A percentile compares a stretch with the other conserved stretches of the same genome.
Conservation (phyloP, 2,888 invertebrate genomes). For the Phyllotreta striolata region DNA sequence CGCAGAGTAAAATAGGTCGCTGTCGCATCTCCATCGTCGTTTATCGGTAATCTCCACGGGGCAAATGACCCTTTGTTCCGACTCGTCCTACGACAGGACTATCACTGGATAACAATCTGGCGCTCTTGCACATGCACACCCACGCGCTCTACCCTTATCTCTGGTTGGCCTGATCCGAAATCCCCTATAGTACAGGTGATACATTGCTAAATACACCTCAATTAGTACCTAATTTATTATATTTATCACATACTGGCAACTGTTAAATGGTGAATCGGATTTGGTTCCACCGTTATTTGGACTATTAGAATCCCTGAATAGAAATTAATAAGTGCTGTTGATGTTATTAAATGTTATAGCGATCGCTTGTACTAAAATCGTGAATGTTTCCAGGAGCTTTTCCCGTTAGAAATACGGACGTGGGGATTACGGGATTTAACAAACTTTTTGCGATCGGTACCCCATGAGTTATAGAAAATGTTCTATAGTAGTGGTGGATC, state of each 20-base stretch:
- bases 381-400: constrained; percentile 20
- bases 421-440: constrained; percentile 31
- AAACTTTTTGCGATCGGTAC: constrained; percentile 29
- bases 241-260: too few species aligned
- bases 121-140: constrained; percentile 26
- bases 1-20: constrained; percentile 20
- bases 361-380: constrained; percentile 3
- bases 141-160: constrained; percentile 14
- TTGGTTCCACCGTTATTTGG: too few species aligned
- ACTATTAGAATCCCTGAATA: too few species aligned
- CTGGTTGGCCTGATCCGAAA: constrained; percentile 6
- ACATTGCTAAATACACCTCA: not conserved
- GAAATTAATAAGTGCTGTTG: too few species aligned
- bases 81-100: constrained; percentile 29
- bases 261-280: too few species aligned
- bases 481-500: constrained; percentile 25
- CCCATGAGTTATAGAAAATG: constrained; percentile 24
- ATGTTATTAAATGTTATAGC: too few species aligned
- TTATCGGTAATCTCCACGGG: constrained; percentile 35
- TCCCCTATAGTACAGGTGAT: constrained; percentile 7
- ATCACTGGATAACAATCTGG: constrained; percentile 31
- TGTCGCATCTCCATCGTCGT: constrained; percentile 17
- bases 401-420: constrained; percentile 24
- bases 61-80: constrained; percentile 37
- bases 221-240: too few species aligned